Percentiles rank a stretch among this genome's conserved stretches.
Conservation (phyloP, 2,797 vertebrate species). For the Macrochelys suwanniensis region DNA sequence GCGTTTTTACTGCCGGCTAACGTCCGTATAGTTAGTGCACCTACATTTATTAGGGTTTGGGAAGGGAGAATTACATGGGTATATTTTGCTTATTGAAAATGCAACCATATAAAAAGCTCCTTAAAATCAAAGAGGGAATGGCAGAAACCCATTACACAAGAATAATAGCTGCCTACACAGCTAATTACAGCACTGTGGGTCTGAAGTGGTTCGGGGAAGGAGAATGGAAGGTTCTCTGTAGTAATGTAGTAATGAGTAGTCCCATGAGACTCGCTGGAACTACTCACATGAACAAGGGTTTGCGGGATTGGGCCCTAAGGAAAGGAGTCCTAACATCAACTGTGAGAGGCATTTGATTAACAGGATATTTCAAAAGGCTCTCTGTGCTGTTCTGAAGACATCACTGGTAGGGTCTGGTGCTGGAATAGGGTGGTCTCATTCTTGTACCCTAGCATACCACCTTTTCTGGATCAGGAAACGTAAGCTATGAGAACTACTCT, state of each 20-base stretch:
- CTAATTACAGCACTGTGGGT: background rate
- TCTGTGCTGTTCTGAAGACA: background rate
- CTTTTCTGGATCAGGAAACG: background rate
- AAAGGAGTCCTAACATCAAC: background rate
- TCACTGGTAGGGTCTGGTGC: too few species aligned
- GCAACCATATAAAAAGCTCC: background rate
- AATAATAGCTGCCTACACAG: background rate
- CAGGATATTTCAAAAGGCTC: background rate
- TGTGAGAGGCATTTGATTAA: background rate
- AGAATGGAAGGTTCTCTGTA: background rate
- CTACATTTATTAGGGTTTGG: background rate
- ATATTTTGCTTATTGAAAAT: background rate
- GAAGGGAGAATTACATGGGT: accelerated
- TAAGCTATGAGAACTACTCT: background rate
- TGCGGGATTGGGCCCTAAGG: background rate
- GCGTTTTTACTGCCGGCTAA: background rate
- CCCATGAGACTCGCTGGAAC: background rate
- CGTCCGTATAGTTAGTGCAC: accelerated
- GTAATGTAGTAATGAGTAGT: background rate
- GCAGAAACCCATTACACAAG: background rate
- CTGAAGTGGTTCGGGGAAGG: background rate
- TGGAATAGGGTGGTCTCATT: background rate
- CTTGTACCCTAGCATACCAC: background rate
- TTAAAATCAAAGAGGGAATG: background rate
- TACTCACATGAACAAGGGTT: background rate